Percentiles rank a stretch among this genome's conserved stretches.
Conservation (phyloP, 2,888 invertebrate genomes). For the Meiosimyza platycephala region DNA sequence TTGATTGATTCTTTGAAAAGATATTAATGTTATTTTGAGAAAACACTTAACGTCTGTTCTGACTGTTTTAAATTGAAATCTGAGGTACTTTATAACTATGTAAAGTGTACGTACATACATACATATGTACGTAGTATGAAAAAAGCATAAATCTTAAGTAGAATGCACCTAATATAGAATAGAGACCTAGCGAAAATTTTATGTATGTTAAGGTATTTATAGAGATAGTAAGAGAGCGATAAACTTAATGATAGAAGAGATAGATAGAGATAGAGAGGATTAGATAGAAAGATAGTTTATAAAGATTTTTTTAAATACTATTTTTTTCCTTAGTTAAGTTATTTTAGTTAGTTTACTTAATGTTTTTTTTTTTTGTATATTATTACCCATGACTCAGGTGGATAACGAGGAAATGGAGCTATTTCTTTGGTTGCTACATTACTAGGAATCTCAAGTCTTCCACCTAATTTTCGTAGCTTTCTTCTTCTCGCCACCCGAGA, state of each 20-base stretch:
- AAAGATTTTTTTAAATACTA: conserved; percentile 41
- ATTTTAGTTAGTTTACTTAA: conserved; percentile 45
- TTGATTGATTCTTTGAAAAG: no score
- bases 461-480: conserved; percentile 80
- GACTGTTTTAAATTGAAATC: no score
- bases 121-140: no score
- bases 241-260: conserved; percentile 26
- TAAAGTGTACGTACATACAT: no score
- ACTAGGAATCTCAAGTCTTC: conserved; percentile 84
- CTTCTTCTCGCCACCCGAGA: conserved; percentile 85
- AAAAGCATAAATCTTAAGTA: no score
- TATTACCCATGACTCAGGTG: conserved; percentile 81
- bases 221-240: no score
- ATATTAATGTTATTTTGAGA: no score
- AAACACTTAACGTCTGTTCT: no score
- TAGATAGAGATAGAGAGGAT: conserved; percentile 36
- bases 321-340: conserved; percentile 57
- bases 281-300: conserved; percentile 46
- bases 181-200: no score
- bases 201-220: neutral
- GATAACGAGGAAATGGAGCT: conserved; percentile 88
- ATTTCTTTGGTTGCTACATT: conserved; percentile 89
- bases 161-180: no score
- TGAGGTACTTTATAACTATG: no score
- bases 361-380: conserved; percentile 48